Conservation (phyloP, 2,888 invertebrate genomes). For the Caenorhabditis doughertyi region DNA sequence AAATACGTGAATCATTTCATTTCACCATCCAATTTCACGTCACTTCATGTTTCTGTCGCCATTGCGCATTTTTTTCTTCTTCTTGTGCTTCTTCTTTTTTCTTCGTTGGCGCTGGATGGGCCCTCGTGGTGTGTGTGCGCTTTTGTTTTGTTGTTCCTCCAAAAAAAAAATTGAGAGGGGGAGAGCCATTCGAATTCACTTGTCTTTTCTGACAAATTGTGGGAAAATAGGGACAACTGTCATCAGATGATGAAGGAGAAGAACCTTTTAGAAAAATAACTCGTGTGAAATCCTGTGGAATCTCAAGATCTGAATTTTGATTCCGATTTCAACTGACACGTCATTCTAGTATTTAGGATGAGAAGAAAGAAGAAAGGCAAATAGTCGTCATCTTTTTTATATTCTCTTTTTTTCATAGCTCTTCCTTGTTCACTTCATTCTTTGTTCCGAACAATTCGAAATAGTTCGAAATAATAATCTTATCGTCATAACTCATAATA, state of each 20-base stretch:
- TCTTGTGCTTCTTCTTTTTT: slow-evolving; percentile 10
- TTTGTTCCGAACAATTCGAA: neutral
- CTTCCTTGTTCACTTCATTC: slow-evolving; percentile 29
- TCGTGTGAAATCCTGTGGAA: slow-evolving; percentile 16
- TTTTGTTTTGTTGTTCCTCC: slow-evolving; percentile 35
- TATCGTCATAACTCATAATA: too few relatives aligned
- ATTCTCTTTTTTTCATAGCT: slow-evolving; percentile 5
- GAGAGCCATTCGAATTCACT: slow-evolving; percentile 32
- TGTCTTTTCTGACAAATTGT: slow-evolving; percentile 31
- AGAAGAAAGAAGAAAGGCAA: slow-evolving; percentile 40
- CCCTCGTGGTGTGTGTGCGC: slow-evolving; percentile 35
- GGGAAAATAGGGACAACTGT: slow-evolving; percentile 43
- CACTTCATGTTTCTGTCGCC: slow-evolving; percentile 36
- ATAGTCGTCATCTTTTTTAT: slow-evolving; percentile 36
- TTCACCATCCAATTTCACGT: slow-evolving; percentile 36
- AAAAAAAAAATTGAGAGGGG: slow-evolving; percentile 16
- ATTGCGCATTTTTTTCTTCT: slow-evolving; percentile 7
- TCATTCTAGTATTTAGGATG: slow-evolving; percentile 27
- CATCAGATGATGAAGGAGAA: slow-evolving; percentile 7
- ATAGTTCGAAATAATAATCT: too few relatives aligned
- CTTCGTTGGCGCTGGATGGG: neutral
- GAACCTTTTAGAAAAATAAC: neutral
- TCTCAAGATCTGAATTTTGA: too few relatives aligned
- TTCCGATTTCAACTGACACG: slow-evolving; percentile 40
- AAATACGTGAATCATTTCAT: slow-evolving; percentile 39